Evolutionary conservation across 2,888 invertebrate genomes (phyloP), one percentile per base, ranked within the genome.

Genomic region (Eretmocerus hayati): DNA sequence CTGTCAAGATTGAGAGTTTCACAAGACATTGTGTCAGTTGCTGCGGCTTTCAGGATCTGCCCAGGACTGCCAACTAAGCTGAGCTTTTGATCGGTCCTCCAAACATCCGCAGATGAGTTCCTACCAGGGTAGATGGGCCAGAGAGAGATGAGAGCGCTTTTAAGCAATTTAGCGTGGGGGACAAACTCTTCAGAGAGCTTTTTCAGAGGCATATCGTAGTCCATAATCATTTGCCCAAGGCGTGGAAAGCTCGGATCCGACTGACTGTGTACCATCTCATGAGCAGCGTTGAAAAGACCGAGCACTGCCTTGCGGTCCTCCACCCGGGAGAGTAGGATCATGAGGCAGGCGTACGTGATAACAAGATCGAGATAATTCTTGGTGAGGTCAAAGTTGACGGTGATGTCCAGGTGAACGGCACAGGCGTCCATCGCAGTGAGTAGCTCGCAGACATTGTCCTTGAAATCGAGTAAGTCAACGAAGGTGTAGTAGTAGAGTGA

Each of bases 401-500:
- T 90, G 73, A 99, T 87, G 69, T 99, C 96, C 60, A 99, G 75
- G 61, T 90, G 87, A 31, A 97, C 83, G 67, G 95, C 94, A 66
- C 92, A 94, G 2, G 94, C 91, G 75, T 97, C 94, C 85, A 99
- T 93, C 18, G 90, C 90, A 11, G 96, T 97, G 1, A 92, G 75
- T 48, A 92, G 75, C 68, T 92, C 92, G 66, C 87, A 87, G 0
- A 92, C 90, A 76, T 90, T 88, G 66, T 95, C 95, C 74, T 95
- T 97, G 65, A 99, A 92, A 69, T 99, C 97, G 46, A 99, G 76
- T 36, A 99, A 79, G 76, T 99, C 99, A 11, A 97, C 97, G 75
- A 99, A 99, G 1, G 99, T 99, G 69, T 94, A 95, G 68, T 99
- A 99, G 69, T 99, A 99, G 6, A 99, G 73, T 0, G 95, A 94